These are phyloP conservation scores for Sphyrna mokarran DNA, from an alignment of 2,113 vertebrate genomes.

Conservation along the genomic window DNA sequence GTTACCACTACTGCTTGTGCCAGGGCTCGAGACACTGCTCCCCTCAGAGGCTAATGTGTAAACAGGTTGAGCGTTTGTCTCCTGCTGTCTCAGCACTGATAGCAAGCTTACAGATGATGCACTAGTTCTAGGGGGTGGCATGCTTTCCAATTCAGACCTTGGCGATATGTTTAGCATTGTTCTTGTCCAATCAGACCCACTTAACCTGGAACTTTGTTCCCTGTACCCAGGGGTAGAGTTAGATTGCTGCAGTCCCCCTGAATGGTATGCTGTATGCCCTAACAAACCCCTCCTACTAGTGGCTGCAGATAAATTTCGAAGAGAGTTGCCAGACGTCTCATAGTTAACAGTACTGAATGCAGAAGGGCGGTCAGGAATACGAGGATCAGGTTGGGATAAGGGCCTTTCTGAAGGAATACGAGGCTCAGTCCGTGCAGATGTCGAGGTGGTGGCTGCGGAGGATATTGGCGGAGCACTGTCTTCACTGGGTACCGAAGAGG, in stretches of 20 bases:
- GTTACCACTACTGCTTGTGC: constrained; percentile 41
- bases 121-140: constrained; percentile 90
- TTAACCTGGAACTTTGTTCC: constrained; percentile 63
- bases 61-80: constrained; percentile 81
- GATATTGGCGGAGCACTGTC: constrained; percentile 62
- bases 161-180: constrained; percentile 70
- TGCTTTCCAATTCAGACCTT: constrained; percentile 58
- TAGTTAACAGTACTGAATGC: constrained; percentile 96
- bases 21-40: constrained; percentile 69
- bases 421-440: constrained; percentile 85
- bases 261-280: constrained; percentile 61
- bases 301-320: constrained; percentile 73
- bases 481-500: constrained; percentile 64
- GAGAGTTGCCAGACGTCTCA: constrained; percentile 71
- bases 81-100: constrained; percentile 83
- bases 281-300: constrained; percentile 66
- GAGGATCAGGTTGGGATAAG: constrained; percentile 69
- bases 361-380: constrained; percentile 73
- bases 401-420: constrained; percentile 70
- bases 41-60: constrained; percentile 94
- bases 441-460: constrained; percentile 78
- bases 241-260: constrained; percentile 60
- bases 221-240: constrained; percentile 42
- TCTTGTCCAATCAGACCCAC: constrained; percentile 78
- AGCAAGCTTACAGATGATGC: constrained; percentile 87